Evolutionary conservation across 2,113 vertebrate species (phyloP), one percentile per base, ranked within the genome.

Genomic region (Tinamus guttatus): DNA sequence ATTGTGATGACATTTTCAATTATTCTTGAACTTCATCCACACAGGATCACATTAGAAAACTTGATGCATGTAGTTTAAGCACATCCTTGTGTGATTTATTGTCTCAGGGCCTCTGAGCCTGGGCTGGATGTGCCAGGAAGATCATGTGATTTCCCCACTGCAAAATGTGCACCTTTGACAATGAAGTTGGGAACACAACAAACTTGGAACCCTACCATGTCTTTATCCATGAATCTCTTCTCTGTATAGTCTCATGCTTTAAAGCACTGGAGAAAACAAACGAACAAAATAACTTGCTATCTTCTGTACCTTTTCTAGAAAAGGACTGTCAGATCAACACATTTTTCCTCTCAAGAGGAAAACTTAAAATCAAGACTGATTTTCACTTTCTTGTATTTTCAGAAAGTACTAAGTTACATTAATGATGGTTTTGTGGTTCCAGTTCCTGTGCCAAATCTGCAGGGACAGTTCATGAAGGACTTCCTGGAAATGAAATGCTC

Each of bases 351-450:
- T 81, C 85, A 71, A 85, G 41, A 49, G 59, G 19, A 74, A 88
- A 86, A 90, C 62, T 9, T 93, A 43, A 87, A 88, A 85, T 90
- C 51, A 75, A 86, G 40, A 75, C 68, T 92, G 63, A 88, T 84
- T 93, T 96, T 91, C 15, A 41, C 90, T 74, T 92, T 90, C 34
- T 65, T 87, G 32, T 95, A 43, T 58, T 81, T 87, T 45, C 78
- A 92, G 80, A 89, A 93, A 69, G 41, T 32, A 43, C 81, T 93
- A 47, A 85, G 69, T 82, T 93, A 79, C 49, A 64, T 60, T 81
- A 67, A 67, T 82, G 64, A 70, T 47, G 9, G n/a, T 51, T 94
- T 81, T 1, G 11, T 88, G 71, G 84, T 94, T 89, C 36, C 71
- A 69, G 93, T 95, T 96, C 49, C 14, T 43, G 30, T 79, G 18